A percentile compares a stretch with the other conserved stretches of the same genome.
Conservation (phyloP, 2,113 vertebrate genomes). For the Eubucco bourcierii region DNA sequence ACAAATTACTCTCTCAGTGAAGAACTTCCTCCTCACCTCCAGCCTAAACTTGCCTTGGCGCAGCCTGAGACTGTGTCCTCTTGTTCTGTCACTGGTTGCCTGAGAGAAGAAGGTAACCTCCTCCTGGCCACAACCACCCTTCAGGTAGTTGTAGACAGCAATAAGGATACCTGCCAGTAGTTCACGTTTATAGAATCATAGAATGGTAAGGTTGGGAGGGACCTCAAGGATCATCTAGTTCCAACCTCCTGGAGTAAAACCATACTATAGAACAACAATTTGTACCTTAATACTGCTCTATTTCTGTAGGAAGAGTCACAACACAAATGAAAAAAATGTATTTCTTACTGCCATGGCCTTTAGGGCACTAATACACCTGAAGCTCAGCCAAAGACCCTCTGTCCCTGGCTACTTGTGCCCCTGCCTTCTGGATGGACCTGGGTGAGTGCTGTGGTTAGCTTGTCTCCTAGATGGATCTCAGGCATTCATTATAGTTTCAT, state of each 20-base stretch:
- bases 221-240: no score
- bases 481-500: accelerated
- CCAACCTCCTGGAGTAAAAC: background rate
- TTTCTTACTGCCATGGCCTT: background rate
- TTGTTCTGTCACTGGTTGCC: no score
- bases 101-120: no score
- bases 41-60: no score
- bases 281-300: background rate
- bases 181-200: background rate
- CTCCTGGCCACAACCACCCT: no score
- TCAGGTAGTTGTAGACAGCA: no score
- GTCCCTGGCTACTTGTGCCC: background rate
- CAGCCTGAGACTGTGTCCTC: no score
- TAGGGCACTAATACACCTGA: background rate
- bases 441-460: background rate
- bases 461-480: background rate
- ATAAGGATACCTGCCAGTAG: background rate
- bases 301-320: background rate
- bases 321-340: background rate
- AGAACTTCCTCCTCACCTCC: no score
- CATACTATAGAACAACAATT: background rate
- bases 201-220: no score
- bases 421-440: background rate
- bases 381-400: background rate
- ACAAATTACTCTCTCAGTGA: no score